These are phyloP conservation scores for Drosophila ironensis DNA, from an alignment of 1,140 invertebrate species.

Conservation along the genomic window DNA sequence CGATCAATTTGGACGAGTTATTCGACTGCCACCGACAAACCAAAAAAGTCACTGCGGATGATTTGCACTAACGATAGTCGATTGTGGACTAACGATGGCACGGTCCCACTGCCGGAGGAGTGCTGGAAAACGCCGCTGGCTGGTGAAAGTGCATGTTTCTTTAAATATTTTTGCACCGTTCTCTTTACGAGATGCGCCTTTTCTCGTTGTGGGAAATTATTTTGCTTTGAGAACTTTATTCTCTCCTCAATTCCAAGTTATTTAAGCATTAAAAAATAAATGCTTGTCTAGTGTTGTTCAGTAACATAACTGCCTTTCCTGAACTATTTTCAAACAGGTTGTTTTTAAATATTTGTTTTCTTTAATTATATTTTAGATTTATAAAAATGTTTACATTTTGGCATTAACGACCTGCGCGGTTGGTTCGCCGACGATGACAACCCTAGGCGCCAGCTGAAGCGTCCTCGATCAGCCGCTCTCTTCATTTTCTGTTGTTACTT, in stretches of 20 bases:
- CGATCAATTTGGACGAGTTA: constrained; percentile 5
- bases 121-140: not conserved
- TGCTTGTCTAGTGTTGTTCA: too few species aligned
- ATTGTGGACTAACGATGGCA: not conserved
- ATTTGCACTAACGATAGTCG: constrained; percentile 16
- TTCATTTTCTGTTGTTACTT: constrained; percentile 54
- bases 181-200: too few species aligned
- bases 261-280: too few species aligned
- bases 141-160: not conserved
- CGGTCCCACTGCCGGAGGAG: not conserved
- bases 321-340: not conserved
- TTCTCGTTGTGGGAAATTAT: not conserved
- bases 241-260: too few species aligned
- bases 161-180: too few species aligned
- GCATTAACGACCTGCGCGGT: too few species aligned
- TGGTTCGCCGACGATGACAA: not conserved
- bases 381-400: too few species aligned
- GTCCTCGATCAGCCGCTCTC: constrained; percentile 14
- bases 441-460: constrained; percentile 6
- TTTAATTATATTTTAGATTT: not conserved
- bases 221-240: too few species aligned
- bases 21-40: constrained; percentile 1
- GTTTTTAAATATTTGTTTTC: not conserved
- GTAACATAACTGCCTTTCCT: not conserved
- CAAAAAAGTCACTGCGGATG: not conserved